Conservation (phyloP, 2,888 invertebrate genomes). For the Bombylius discolor region DNA sequence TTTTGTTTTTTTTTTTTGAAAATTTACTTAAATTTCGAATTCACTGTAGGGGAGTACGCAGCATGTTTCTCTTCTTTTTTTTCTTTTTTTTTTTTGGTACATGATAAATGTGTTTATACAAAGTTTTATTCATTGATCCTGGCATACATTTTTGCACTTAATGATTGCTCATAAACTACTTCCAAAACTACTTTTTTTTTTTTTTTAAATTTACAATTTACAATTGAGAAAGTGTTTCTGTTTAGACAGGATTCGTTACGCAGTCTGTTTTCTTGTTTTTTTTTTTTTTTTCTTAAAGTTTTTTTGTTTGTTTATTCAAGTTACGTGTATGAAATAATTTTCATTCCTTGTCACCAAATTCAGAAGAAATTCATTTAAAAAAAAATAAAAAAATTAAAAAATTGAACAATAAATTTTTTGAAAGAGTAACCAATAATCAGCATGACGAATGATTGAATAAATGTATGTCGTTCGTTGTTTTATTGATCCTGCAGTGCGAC, state of each 20-base stretch:
- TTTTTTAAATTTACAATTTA: background rate
- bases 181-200: background rate
- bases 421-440: background rate
- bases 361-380: background rate
- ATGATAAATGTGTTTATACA: too few species aligned
- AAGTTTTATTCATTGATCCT: too few species aligned
- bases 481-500: background rate
- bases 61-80: too few species aligned
- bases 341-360: conserved; percentile 3
- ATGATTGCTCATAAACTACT: conserved; percentile 10
- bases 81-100: too few species aligned
- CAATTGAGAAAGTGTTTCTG: conserved; percentile 8
- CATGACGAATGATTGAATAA: background rate
- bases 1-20: too few species aligned
- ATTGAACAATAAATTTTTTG: background rate
- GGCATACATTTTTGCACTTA: conserved; percentile 9
- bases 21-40: too few species aligned
- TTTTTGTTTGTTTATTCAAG: background rate
- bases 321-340: background rate
- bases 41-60: too few species aligned
- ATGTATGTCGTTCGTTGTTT: too few species aligned
- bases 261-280: conserved; percentile 1
- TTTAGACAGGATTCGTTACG: conserved; percentile 10
- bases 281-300: background rate
- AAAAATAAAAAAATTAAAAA: background rate